Conservation (phyloP, 1,140 invertebrate species). For the Drosophila prosaltans region DNA sequence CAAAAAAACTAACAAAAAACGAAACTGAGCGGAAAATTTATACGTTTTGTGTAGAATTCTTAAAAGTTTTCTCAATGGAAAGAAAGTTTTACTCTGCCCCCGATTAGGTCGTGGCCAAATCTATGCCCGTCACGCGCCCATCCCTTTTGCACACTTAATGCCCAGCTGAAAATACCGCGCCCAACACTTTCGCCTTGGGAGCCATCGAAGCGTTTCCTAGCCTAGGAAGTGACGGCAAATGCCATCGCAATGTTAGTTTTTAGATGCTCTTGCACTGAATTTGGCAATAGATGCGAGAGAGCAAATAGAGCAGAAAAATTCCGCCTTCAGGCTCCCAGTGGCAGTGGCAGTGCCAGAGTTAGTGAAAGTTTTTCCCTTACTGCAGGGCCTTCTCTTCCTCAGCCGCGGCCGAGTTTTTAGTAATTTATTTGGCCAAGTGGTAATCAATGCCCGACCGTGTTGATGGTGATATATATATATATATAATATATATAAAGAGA, state of each 20-base stretch:
- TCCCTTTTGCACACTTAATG: constrained; percentile 28
- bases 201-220: constrained; percentile 48
- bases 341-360: constrained; percentile 13
- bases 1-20: too few species aligned
- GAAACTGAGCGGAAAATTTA: too few species aligned
- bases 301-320: constrained; percentile 81
- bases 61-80: constrained; percentile 11
- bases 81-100: neutral
- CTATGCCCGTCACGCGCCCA: constrained; percentile 56
- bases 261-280: constrained; percentile 63
- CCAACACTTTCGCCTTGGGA: constrained; percentile 53
- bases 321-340: constrained; percentile 36
- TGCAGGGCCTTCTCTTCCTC: neutral
- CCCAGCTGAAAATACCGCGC: constrained; percentile 26
- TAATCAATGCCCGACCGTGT: constrained; percentile 64
- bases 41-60: neutral
- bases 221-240: constrained; percentile 60
- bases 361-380: constrained; percentile 64
- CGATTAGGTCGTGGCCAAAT: neutral
- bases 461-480: constrained; percentile 7
- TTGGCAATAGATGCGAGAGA: constrained; percentile 67
- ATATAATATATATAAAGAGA: constrained; percentile 39
- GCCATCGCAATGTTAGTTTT: constrained; percentile 70
- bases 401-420: constrained; percentile 40
- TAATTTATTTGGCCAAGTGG: constrained; percentile 78